phyloP scores from a whole-genome alignment of 2,888 invertebrate genomes.

The Scrobipalpa costella region DNA sequence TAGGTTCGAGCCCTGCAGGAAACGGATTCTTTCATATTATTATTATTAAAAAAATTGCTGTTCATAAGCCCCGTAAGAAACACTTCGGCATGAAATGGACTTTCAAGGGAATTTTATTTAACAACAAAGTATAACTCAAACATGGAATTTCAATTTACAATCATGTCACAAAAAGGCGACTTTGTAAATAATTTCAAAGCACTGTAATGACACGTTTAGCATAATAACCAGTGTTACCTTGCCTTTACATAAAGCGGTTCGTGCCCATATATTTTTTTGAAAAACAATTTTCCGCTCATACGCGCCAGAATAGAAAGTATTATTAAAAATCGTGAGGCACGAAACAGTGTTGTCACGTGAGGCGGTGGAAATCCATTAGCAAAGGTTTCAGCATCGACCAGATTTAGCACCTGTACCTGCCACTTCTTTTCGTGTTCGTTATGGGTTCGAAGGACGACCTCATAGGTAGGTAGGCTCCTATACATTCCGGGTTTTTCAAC shows the following conservation, averaged over 20 bases:
- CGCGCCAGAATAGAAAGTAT: constrained; percentile 40
- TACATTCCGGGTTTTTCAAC: too few relatives aligned
- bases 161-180: background rate
- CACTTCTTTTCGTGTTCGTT: background rate
- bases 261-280: constrained; percentile 38
- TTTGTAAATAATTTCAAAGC: constrained; percentile 9
- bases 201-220: constrained; percentile 18
- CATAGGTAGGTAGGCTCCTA: too few relatives aligned
- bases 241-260: constrained; percentile 30
- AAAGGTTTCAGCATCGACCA: constrained; percentile 25
- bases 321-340: constrained; percentile 65
- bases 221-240: constrained; percentile 21
- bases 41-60: too few relatives aligned
- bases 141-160: background rate
- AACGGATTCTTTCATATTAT: too few relatives aligned
- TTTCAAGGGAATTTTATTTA: too few relatives aligned
- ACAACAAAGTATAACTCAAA: too few relatives aligned
- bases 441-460: background rate
- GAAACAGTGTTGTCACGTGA: constrained; percentile 58
- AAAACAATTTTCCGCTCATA: constrained; percentile 46
- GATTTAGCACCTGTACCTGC: background rate
- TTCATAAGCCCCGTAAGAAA: too few relatives aligned
- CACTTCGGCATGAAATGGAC: too few relatives aligned
- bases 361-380: constrained; percentile 52
- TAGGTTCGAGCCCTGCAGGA: too few relatives aligned